phyloP scores from a whole-genome alignment of 2,888 invertebrate genomes.

The Meliscaeva auricollis region DNA sequence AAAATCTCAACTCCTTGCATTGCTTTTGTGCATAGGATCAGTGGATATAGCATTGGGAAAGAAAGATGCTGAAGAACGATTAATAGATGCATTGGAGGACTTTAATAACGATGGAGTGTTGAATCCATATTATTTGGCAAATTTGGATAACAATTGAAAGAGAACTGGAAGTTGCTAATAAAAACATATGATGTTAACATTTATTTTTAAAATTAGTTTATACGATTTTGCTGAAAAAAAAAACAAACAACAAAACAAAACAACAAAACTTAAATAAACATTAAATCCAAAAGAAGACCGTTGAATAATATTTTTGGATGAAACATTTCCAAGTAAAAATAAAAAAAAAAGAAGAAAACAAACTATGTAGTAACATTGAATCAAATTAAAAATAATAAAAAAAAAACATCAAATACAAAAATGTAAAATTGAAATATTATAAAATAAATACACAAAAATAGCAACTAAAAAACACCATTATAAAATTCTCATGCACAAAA shows the following conservation, averaged over 20 bases:
- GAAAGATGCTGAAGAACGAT: conserved; percentile 89
- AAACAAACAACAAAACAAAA: no score
- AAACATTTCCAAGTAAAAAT: neutral
- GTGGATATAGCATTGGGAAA: conserved; percentile 92
- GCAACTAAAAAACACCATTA: conserved; percentile 64
- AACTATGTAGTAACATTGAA: conserved; percentile 38
- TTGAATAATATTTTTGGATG: neutral
- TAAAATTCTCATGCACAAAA: conserved; percentile 70
- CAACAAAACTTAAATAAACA: conserved; percentile 1
- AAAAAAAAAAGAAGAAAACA: neutral
- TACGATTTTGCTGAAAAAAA: conserved; percentile 33
- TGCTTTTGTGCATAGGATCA: conserved; percentile 91
- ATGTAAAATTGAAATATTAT: conserved; percentile 28
- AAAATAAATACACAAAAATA: conserved; percentile 32
- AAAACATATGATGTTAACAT: conserved; percentile 3
- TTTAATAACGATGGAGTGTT: conserved; percentile 89
- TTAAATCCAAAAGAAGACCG: conserved; percentile 10
- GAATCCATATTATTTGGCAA: conserved; percentile 61
- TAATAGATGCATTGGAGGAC: conserved; percentile 90
- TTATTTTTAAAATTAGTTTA: conserved; percentile 17
- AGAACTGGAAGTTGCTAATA: neutral
- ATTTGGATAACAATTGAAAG: conserved; percentile 65
- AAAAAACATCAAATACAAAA: conserved; percentile 22
- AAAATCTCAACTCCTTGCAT: conserved; percentile 89
- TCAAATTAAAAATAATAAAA: conserved; percentile 39